phyloP scores from a whole-genome alignment of 1,140 invertebrate species.

The Venustaconcha ellipsiformis region DNA sequence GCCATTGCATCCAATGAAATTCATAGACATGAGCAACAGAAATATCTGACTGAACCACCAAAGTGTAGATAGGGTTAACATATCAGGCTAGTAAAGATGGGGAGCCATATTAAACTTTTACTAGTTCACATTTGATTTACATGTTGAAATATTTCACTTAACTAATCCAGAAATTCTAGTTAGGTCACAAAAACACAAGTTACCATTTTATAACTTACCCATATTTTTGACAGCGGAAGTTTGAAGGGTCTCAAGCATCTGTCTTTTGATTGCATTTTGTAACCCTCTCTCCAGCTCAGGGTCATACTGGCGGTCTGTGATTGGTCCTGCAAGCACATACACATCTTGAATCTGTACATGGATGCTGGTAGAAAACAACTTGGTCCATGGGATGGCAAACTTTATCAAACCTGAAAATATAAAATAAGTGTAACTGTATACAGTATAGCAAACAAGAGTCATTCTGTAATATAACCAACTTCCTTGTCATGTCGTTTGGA shows the following conservation, averaged over 20 bases:
- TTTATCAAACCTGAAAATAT: conserved; percentile 73
- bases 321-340: conserved; percentile 80
- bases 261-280: conserved; percentile 79
- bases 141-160: no score
- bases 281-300: conserved; percentile 81
- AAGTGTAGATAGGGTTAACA: no score
- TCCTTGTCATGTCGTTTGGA: no score
- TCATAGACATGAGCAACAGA: no score
- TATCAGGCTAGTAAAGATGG: no score
- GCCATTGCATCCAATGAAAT: no score
- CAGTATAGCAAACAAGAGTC: neutral
- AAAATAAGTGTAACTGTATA: neutral
- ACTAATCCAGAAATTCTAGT: no score
- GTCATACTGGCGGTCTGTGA: conserved; percentile 78
- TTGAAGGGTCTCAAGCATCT: conserved; percentile 72
- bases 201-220: conserved; percentile 32
- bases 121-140: no score
- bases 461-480: no score
- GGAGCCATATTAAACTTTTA: no score
- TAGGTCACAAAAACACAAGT: no score
- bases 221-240: conserved; percentile 35
- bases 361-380: conserved; percentile 77
- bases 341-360: conserved; percentile 77
- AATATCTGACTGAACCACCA: no score
- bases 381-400: conserved; percentile 83